A percentile compares a stretch with the other conserved stretches of the same genome.
These are phyloP conservation scores for Asarcornis scutulata DNA, from an alignment of 2,113 vertebrate species.

Conservation along the genomic window DNA sequence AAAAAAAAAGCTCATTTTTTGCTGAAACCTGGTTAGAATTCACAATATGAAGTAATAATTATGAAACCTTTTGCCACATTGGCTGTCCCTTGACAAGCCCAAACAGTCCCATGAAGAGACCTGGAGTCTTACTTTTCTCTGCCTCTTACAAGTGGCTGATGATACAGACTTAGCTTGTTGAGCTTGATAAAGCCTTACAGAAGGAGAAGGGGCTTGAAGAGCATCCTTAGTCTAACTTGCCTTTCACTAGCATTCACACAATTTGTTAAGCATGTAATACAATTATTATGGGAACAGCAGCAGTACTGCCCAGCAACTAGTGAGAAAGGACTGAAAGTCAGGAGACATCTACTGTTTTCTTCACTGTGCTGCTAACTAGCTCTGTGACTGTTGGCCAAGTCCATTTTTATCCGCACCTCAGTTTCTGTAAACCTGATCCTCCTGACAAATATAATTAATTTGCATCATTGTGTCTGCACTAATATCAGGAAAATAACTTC, in stretches of 20 bases:
- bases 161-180: neutral
- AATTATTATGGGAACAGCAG: neutral
- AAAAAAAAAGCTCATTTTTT: neutral
- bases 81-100: neutral
- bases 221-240: neutral
- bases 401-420: neutral
- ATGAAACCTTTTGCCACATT: neutral
- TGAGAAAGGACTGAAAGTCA: neutral
- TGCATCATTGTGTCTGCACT: neutral
- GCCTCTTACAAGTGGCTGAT: neutral
- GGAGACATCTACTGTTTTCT: neutral
- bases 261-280: neutral
- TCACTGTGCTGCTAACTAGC: neutral
- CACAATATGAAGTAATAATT: neutral
- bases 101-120: neutral
- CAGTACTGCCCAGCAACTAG: neutral
- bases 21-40: neutral
- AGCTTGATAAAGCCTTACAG: neutral
- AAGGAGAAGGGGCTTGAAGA: neutral
- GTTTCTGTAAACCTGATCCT: neutral
- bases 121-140: neutral
- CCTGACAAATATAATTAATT: neutral
- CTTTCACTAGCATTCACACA: neutral
- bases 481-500: neutral
- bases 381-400: neutral